Evolutionary conservation across 2,888 invertebrate genomes (phyloP).

Genomic region (Rotaria socialis): DNA sequence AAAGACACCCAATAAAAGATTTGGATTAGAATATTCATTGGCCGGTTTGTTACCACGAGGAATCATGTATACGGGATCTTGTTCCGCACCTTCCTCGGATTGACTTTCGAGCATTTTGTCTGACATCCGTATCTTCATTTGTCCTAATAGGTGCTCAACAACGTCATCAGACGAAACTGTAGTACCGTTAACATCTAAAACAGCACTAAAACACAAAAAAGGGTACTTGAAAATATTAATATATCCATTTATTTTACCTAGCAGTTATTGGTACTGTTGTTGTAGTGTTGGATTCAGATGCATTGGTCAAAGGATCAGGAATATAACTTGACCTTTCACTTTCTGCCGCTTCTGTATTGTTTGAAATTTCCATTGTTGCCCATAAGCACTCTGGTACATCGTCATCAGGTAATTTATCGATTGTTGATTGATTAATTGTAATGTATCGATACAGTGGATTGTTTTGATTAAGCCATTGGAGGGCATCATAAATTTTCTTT

Average conservation of each 20-base stretch:
- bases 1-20: neutral
- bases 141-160: neutral
- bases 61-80: neutral
- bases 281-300: neutral
- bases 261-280: neutral
- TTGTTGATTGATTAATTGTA: neutral
- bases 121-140: neutral
- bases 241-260: neutral
- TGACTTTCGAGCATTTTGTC: neutral
- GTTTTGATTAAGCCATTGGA: neutral
- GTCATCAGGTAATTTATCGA: conserved; percentile 12
- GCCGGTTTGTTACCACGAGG: conserved; percentile 1
- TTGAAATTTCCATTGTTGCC: neutral
- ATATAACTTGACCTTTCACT: neutral
- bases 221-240: neutral
- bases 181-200: conserved; percentile 3
- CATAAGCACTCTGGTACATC: neutral
- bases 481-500: neutral
- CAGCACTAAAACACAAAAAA: neutral
- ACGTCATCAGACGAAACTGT: neutral
- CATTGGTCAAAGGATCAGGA: neutral
- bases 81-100: neutral
- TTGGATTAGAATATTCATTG: conserved; percentile 25
- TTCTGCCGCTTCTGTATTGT: neutral
- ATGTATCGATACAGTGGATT: neutral